Base-by-base conservation (phyloP, 1,140 invertebrate genomes). In the Drosophila truncata region DNA sequence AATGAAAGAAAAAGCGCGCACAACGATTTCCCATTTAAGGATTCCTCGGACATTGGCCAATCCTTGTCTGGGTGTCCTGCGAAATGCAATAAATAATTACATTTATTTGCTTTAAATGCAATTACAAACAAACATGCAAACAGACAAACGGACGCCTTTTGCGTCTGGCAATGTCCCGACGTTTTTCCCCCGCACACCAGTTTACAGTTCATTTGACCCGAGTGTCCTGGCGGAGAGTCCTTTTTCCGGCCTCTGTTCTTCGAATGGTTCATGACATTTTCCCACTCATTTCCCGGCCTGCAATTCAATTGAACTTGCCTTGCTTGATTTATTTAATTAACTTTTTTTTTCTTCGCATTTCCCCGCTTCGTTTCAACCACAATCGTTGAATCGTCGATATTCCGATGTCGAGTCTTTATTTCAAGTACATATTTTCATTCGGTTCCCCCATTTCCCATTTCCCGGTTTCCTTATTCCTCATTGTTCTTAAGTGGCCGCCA, bases 291-390 rank as follows among this genome's bases (percentile, higher is more conserved):
- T 87, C 84, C 83, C 74, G 47, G 52, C 62, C 78, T 83, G 84
- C 80, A 87, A 88, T 87, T 82, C 80, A 88, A 87, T 87, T 87
- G 84, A 87, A 87, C 80, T 87, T 80, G 69, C 72, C 70, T 86
- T 80, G 84, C 81, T 81, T 88, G 85, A 90, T 88, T 88, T 88
- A 90, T 88, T 88, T 88, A 87, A 90, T 88, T 90, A 88, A 87
- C 72, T 69, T 90, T 90, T 85, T 85, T 86, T 76, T 54, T 31
- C 52, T 13, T 10, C 46, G 29, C 55, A 44, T 65, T 62, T 63
- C 13, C 35, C 46, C 42, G 29, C 8, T 41, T 14, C 55, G 33
- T 10, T 23, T 23, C 42, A 13, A 61, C 52, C 47, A 50, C 81
- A 87, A 83, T 82, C 74, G 69, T 52, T 76, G 61, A 52, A 44